Evolutionary conservation across 92 coral and sea anemone species (phyloP), one percentile per base, ranked within the genome.

Genomic region (Parazoanthus atlanticus): DNA sequence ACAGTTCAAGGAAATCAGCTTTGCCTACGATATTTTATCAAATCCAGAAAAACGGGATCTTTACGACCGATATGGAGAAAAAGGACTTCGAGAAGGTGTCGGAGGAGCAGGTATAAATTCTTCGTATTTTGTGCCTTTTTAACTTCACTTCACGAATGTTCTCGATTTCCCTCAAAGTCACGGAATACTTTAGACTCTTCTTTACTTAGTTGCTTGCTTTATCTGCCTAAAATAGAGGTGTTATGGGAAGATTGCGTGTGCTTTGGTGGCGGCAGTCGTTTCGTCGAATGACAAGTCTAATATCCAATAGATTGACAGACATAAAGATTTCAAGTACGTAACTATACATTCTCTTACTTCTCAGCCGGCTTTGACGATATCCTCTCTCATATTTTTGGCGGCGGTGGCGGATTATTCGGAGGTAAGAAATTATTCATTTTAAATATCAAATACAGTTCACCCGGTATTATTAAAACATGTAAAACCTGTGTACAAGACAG

Each of bases 311-410:
- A 41, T 84, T 84, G 87, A 67, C 78, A 67, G 85, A 56, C 43
- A 75, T 33, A 30, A 31, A 72, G 32, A 29, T 72, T 75, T 6
- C 49, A 75, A 30, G 73, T 36, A 83, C 86, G 86, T 83, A 83
- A 66, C 74, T 84, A 40, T 52, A 71, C 87, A 70, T 70, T 84
- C 77, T 84, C 65, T 69, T 72, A 41, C 67, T 84, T 69, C 77
- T 70, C 86, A 81, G 98, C 90, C 74, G 99, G 99, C 52, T 95
- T 95, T 92, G 99, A 96, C 34, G 99, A 96, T 80, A 88, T 96
- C 70, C 90, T 96, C 79, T 96, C 99, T 36, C 99, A 95, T 81
- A 96, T 96, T 76, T 96, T 96, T 88, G 99, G 99, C 82, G 98
- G 98, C 46, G 97, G 97, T 8, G 94, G 96, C 6, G 98, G 99